A percentile compares a stretch with the other conserved stretches of the same genome.
These are phyloP conservation scores for Uloborus diversus DNA, from an alignment of 1,140 invertebrate genomes.

Conservation along the genomic window DNA sequence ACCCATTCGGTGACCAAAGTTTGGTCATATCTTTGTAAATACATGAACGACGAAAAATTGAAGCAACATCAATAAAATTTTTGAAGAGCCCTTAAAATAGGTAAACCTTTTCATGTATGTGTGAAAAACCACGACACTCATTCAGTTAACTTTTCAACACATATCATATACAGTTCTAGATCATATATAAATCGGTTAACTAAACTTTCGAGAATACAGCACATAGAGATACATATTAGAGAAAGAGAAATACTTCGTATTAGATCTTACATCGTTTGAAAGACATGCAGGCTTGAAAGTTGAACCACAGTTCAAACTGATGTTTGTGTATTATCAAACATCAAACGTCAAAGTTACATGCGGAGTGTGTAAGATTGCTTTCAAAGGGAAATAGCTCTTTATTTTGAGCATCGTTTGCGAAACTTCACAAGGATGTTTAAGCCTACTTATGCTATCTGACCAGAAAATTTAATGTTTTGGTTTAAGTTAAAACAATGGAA, in stretches of 20 bases:
- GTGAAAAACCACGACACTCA: constrained; percentile 22
- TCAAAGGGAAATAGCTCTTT: no score
- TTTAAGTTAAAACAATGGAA: no score
- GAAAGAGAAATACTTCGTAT: background rate
- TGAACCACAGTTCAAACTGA: no score
- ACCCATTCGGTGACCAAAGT: constrained; percentile 52
- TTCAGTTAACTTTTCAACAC: background rate
- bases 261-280: background rate
- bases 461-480: no score
- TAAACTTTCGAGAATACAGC: background rate
- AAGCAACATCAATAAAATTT: constrained; percentile 25
- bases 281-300: background rate
- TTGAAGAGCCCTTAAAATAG: constrained; percentile 10
- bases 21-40: constrained; percentile 22
- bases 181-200: background rate
- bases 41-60: constrained; percentile 9
- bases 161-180: background rate
- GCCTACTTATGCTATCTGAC: no score
- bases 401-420: no score
- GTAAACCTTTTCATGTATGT: no score
- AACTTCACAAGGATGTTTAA: no score
- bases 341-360: no score
- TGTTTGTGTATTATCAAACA: no score
- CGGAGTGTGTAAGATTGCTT: no score
- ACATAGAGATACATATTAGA: background rate